Evolutionary conservation across 1,140 invertebrate genomes (phyloP).

Genomic region (Drosophila littoralis): DNA sequence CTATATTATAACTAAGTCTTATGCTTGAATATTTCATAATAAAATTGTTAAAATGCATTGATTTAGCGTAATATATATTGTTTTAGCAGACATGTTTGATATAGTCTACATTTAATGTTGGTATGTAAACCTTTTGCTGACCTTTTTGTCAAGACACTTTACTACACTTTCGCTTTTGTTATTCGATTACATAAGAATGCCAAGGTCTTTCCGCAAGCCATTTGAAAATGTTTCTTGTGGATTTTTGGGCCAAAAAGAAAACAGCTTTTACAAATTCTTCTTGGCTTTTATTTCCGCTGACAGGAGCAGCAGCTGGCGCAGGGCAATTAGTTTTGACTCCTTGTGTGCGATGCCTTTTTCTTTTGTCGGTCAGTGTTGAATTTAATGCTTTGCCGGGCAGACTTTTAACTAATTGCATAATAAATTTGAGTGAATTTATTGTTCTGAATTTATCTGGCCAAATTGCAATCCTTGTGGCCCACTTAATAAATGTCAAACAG

Average conservation of each 20-base stretch:
- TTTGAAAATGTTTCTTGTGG: conserved; percentile 1
- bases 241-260: not conserved
- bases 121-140: too few relatives aligned
- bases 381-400: conserved; percentile 37
- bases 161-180: not conserved
- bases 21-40: too few relatives aligned
- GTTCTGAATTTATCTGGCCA: conserved; percentile 33
- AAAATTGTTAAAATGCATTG: too few relatives aligned
- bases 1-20: too few relatives aligned
- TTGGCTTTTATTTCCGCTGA: conserved; percentile 46
- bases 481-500: conserved; percentile 67
- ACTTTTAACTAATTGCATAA: conserved; percentile 79
- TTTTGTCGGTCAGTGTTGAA: conserved; percentile 40
- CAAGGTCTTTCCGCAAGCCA: conserved; percentile 11
- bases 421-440: conserved; percentile 76
- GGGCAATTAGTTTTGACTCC: conserved; percentile 35
- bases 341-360: conserved; percentile 38
- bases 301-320: conserved; percentile 41
- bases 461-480: conserved; percentile 22
- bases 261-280: conserved; percentile 24
- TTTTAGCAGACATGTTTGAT: too few relatives aligned
- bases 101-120: too few relatives aligned
- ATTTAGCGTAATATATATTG: too few relatives aligned
- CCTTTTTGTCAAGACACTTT: not conserved
- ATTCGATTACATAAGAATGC: conserved; percentile 6